Evolutionary conservation across 2,113 vertebrate species (phyloP).

Genomic region (Paracanthobrama guichenoti): DNA sequence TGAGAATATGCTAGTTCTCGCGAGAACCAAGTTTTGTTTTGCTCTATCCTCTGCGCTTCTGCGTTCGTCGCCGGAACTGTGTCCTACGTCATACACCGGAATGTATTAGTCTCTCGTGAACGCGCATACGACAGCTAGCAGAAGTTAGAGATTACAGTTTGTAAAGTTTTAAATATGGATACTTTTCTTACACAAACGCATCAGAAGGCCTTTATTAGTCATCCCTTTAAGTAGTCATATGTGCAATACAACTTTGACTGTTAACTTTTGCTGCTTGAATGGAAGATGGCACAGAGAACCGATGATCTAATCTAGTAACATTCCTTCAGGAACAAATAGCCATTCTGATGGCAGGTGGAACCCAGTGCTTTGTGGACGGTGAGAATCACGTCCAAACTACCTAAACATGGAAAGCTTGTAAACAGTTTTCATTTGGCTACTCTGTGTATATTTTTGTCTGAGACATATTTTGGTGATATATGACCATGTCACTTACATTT

Average conservation of each 20-base stretch:
- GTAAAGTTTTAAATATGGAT: no score
- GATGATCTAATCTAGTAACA: conserved; percentile 68
- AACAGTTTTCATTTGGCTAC: background rate
- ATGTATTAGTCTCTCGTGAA: no score
- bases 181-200: no score
- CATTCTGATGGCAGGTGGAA: conserved; percentile 13
- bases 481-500: background rate
- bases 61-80: no score
- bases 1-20: no score
- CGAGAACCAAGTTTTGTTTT: no score
- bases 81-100: no score
- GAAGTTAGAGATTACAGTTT: no score
- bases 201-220: no score
- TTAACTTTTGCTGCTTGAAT: conserved; percentile 10
- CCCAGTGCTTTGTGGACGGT: background rate
- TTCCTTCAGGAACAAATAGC: conserved; percentile 64
- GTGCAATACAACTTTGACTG: background rate
- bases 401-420: background rate
- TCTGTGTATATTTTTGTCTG: background rate
- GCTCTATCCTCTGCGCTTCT: no score
- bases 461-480: background rate
- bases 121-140: no score
- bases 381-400: background rate
- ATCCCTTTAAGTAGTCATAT: background rate
- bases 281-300: background rate